phyloP scores from a whole-genome alignment of 2,113 vertebrate genomes.

The Euleptes europaea region DNA sequence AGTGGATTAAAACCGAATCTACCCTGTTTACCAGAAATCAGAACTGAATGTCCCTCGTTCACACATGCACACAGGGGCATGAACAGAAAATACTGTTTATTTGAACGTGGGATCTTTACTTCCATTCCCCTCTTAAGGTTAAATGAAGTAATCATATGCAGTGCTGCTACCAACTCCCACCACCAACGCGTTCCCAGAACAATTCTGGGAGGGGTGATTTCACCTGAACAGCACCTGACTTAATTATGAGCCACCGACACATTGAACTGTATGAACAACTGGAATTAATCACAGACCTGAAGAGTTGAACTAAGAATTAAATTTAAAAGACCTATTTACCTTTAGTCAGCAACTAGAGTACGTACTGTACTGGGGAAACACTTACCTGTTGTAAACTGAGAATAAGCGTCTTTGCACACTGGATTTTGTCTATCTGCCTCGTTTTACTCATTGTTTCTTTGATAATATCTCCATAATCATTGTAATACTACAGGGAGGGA shows the following conservation, averaged over 20 bases:
- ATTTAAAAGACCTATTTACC: background rate
- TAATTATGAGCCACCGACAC: background rate
- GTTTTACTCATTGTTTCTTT: constrained; percentile 99
- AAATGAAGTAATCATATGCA: background rate
- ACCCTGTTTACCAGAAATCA: too few species aligned
- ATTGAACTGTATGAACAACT: background rate
- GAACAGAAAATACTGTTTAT: background rate
- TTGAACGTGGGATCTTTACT: background rate
- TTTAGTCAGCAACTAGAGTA: background rate
- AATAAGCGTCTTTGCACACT: constrained; percentile 98
- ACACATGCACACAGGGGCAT: background rate
- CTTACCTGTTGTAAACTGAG: constrained; percentile 98
- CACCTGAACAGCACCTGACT: background rate
- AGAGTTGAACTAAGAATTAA: background rate
- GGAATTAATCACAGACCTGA: background rate
- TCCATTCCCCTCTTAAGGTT: background rate
- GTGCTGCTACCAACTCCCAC: background rate
- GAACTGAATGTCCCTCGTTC: background rate
- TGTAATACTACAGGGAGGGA: constrained; percentile 89
- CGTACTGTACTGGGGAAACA: background rate
- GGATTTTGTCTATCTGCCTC: constrained; percentile 97
- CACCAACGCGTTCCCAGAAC: too few species aligned
- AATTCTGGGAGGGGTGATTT: too few species aligned
- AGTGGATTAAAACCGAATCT: too few species aligned
- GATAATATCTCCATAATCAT: constrained; percentile 98